phyloP scores from a whole-genome alignment of 2,888 invertebrate genomes.

The Lithophane leautieri region DNA sequence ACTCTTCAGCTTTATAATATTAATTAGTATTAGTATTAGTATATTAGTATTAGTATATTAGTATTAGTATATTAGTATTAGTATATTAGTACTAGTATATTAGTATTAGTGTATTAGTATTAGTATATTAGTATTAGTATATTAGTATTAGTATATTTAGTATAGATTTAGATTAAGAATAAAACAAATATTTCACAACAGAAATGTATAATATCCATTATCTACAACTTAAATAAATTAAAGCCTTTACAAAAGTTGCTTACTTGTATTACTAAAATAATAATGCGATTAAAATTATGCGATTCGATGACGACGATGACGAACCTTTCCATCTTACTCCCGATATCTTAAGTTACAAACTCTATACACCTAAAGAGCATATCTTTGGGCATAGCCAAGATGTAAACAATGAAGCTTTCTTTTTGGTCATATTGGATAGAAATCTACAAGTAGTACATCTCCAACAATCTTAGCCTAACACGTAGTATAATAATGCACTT shows the following conservation, averaged over 20 bases:
- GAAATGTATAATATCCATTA: conserved; percentile 69
- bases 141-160: no score
- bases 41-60: no score
- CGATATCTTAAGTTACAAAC: conserved; percentile 37
- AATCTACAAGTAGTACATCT: no score
- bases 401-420: conserved; percentile 2
- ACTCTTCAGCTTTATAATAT: no score
- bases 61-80: no score
- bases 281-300: conserved; percentile 55
- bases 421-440: conserved; percentile 4
- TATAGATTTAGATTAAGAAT: conserved; percentile 46
- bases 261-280: conserved; percentile 55
- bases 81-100: no score
- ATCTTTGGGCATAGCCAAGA: conserved; percentile 20
- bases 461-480: neutral
- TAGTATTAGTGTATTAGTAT: no score
- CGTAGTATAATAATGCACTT: neutral
- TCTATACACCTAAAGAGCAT: conserved; percentile 30
- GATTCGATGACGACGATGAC: conserved; percentile 23
- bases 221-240: conserved; percentile 84
- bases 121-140: no score
- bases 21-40: no score
- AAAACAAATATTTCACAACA: conserved; percentile 61
- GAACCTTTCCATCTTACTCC: conserved; percentile 27
- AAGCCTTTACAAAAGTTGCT: conserved; percentile 79